Percentiles rank a stretch among this genome's conserved stretches.
phyloP scores from a whole-genome alignment of 2,888 invertebrate species.

The Syrphus vitripennis region DNA sequence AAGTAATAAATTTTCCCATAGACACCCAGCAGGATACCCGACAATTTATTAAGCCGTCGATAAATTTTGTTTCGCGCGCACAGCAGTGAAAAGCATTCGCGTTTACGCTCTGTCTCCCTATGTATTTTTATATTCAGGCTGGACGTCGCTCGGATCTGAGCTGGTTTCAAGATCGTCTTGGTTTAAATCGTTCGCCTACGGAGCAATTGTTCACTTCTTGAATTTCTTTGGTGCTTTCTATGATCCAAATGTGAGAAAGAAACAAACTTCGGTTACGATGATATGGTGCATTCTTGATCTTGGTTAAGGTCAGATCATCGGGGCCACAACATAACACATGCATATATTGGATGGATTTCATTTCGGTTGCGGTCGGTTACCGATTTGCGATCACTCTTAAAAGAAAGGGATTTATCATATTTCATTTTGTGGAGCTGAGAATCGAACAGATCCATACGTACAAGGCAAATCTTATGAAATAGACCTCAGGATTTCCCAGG shows the following conservation, averaged over 20 bases:
- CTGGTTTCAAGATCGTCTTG: not conserved
- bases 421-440: not conserved
- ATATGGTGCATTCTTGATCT: conserved; percentile 39
- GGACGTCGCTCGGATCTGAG: not conserved
- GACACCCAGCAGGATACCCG: conserved; percentile 73
- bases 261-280: not conserved
- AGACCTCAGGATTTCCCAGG: too few species aligned
- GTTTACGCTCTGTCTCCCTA: not conserved
- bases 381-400: conserved; percentile 39
- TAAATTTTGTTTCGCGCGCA: conserved; percentile 69
- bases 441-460: not conserved
- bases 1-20: conserved; percentile 73
- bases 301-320: conserved; percentile 24
- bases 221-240: conserved; percentile 66
- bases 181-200: conserved; percentile 62
- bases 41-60: conserved; percentile 74
- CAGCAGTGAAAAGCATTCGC: conserved; percentile 55
- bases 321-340: not conserved
- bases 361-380: conserved; percentile 37
- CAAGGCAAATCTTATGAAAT: too few species aligned
- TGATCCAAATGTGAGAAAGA: conserved; percentile 47
- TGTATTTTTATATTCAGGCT: not conserved
- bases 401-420: conserved; percentile 40
- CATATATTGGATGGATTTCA: conserved; percentile 37
- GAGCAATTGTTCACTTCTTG: conserved; percentile 71